These are phyloP conservation scores for Actinostola sp. DNA, from an alignment of 92 coral and sea anemone genomes.

Conservation along the genomic window DNA sequence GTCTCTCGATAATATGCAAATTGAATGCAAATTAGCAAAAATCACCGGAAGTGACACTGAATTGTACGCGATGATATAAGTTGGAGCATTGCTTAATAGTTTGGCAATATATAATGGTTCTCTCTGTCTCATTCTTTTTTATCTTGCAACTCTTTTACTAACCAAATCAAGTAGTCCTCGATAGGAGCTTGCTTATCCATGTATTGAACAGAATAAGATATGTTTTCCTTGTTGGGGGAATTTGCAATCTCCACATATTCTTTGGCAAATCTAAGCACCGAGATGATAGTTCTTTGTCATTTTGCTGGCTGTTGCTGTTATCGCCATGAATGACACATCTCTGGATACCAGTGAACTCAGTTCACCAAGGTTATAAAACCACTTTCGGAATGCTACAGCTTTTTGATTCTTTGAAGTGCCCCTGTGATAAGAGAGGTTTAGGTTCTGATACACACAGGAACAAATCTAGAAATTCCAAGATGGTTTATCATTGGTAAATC, in stretches of 20 bases:
- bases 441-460: conserved; percentile 42
- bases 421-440: too few relatives aligned
- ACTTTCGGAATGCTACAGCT: too few relatives aligned
- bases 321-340: conserved; percentile 28
- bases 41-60: too few relatives aligned
- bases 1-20: too few relatives aligned
- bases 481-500: conserved; percentile 38
- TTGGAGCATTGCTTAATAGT: too few relatives aligned
- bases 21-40: conserved; percentile 33
- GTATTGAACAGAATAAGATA: conserved; percentile 39
- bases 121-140: conserved; percentile 12
- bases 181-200: conserved; percentile 25
- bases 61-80: too few relatives aligned
- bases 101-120: too few relatives aligned
- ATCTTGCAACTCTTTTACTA: conserved; percentile 32
- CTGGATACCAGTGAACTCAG: too few relatives aligned
- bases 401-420: too few relatives aligned
- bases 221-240: conserved; percentile 42
- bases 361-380: too few relatives aligned
- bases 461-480: conserved; percentile 31
- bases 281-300: conserved; percentile 37
- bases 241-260: conserved; percentile 27
- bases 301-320: conserved; percentile 50
- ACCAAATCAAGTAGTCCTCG: conserved; percentile 36
- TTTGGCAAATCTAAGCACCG: too few relatives aligned